Base-by-base conservation (phyloP, 2,113 vertebrate genomes). In the Tychaedon coryphoeus region DNA sequence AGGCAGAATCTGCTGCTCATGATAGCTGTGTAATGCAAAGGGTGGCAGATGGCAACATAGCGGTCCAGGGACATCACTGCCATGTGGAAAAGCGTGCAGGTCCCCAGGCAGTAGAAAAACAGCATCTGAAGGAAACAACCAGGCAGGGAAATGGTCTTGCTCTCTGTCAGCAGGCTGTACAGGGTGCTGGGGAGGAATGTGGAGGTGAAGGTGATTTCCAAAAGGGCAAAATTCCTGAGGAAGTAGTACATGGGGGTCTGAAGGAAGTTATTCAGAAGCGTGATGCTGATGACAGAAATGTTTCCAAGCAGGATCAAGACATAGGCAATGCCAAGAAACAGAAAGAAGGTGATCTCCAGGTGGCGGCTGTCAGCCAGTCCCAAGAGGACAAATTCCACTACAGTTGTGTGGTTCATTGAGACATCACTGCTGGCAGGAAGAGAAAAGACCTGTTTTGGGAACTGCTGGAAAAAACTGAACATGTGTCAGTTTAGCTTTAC, bases 201-300 rank as follows among this genome's bases (percentile, higher is more conserved):
- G 15, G 92, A 67, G 19, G 95, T 86, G 61, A 95, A 94, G 33
- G 10, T 34, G 34, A 94, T 93, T 62, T 97, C 95, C 79, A 96
- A 22, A 40, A 92, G 17, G 19, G 87, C 65, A 28, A 97, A 86
- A 48, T 96, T 96, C 45, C 79, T 86, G 38, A 96, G 92, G 38
- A 95, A 95, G 61, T 74, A 97, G 67, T 97, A 97, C 94, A 96
- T 94, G 0, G 89, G 92, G 4, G 71, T 95, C 48, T 95, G 95
- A 22, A 94, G 91, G 16, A 19, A 43, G 24, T 47, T 40, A 28
- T 66, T 82, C 5, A 78, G 47, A 2, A 93, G 33, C 12, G 71
- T 64, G 81, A 96, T 40, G 31, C 33, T 60, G 88, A 92, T 66
- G 65, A 97, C 89, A 45, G 58, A 57, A 36, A 83, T 8, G 51